Evolutionary conservation across 2,113 vertebrate species (phyloP).

Genomic region (Nestor notabilis): DNA sequence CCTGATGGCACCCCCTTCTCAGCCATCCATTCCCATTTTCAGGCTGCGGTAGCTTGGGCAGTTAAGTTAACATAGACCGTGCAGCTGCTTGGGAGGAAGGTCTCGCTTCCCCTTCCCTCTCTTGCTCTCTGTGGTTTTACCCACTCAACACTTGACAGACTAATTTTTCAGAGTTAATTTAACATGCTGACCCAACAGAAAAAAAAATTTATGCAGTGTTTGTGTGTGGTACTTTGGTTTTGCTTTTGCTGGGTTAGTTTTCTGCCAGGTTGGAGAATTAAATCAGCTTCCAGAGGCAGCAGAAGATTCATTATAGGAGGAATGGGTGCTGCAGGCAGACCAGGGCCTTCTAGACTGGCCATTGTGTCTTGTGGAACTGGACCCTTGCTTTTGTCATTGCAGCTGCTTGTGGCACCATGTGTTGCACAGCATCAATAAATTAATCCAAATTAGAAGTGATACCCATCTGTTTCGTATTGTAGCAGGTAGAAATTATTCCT

Average conservation of each 20-base stretch:
- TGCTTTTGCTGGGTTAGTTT: not conserved
- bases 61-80: not conserved
- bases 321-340: not conserved
- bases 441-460: not conserved
- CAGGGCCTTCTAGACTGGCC: not conserved
- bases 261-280: not conserved
- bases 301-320: not conserved
- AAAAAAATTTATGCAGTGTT: not conserved
- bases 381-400: constrained; percentile 31
- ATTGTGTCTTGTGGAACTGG: not conserved
- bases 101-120: not conserved
- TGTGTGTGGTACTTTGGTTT: not conserved
- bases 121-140: not conserved
- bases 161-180: constrained; percentile 9
- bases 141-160: not conserved
- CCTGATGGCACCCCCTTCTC: not conserved
- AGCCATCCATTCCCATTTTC: not conserved
- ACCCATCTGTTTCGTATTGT: constrained; percentile 6
- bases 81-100: accelerated
- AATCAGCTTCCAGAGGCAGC: not conserved
- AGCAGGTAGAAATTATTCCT: constrained; percentile 10
- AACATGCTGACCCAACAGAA: not conserved
- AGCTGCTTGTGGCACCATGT: constrained; percentile 46
- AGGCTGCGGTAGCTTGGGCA: not conserved
- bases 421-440: not conserved